phyloP scores from a whole-genome alignment of 1,140 invertebrate genomes.

The Patella vulgata region DNA sequence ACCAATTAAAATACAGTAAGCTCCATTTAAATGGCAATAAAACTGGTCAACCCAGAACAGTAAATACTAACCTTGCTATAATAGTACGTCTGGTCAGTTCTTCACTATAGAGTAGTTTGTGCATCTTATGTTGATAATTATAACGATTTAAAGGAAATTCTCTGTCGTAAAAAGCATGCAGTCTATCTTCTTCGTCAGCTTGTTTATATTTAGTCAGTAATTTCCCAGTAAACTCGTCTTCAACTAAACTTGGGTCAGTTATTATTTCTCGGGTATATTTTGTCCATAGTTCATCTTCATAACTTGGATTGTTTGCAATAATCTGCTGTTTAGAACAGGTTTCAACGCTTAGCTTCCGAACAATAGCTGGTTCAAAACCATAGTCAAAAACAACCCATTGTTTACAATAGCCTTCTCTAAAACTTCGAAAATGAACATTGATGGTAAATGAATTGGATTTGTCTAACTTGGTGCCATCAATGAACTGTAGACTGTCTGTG shows the following conservation, averaged over 20 bases:
- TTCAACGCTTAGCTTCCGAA: conserved; percentile 54
- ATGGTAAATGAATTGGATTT: not conserved
- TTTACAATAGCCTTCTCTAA: conserved; percentile 60
- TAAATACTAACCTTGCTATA: conserved; percentile 50
- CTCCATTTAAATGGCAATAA: not conserved
- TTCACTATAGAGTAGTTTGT: conserved; percentile 58
- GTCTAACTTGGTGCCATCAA: conserved; percentile 47
- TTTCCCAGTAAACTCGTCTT: conserved; percentile 31
- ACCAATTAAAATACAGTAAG: not conserved
- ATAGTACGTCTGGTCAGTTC: conserved; percentile 57
- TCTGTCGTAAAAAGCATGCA: conserved; percentile 53
- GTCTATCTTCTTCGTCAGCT: conserved; percentile 41
- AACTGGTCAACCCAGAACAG: too few relatives aligned
- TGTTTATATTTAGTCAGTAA: conserved; percentile 51
- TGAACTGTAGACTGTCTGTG: conserved; percentile 42
- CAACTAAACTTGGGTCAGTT: conserved; percentile 21
- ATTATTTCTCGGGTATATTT: conserved; percentile 50
- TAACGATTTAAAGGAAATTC: conserved; percentile 50
- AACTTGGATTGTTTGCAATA: conserved; percentile 49
- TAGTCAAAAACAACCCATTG: conserved; percentile 63
- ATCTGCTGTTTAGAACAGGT: conserved; percentile 50
- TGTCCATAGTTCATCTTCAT: conserved; percentile 54
- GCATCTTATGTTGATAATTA: conserved; percentile 64
- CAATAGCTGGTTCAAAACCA: conserved; percentile 46
- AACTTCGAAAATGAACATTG: conserved; percentile 49